These are phyloP conservation scores for Tauraco hartlaubi DNA, from an alignment of 2,797 vertebrate genomes.

Conservation along the genomic window DNA sequence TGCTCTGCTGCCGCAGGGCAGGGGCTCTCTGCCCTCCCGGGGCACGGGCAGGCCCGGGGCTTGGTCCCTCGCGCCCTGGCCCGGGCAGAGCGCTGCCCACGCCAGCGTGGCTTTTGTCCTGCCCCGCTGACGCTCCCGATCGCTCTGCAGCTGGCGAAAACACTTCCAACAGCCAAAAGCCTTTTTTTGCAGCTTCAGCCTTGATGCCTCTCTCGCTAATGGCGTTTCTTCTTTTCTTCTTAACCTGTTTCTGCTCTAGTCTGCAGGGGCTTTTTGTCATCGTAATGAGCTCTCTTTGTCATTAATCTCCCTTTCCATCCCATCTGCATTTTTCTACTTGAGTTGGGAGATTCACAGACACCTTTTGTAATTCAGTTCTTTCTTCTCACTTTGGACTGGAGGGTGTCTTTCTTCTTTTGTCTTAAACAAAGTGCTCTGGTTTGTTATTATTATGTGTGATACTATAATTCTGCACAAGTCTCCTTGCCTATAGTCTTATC, in stretches of 20 bases:
- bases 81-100: neutral
- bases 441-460: neutral
- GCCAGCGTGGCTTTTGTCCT: neutral
- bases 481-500: neutral
- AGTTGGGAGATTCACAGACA: neutral
- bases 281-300: constrained; percentile 26
- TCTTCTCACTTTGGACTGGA: neutral
- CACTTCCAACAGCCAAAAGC: neutral
- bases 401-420: neutral
- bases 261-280: constrained; percentile 28
- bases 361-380: neutral
- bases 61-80: accelerated
- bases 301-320: neutral
- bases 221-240: constrained; percentile 1
- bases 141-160: neutral
- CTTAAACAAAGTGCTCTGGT: neutral
- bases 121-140: neutral
- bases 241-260: constrained; percentile 3
- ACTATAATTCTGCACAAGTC: neutral
- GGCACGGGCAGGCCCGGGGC: neutral
- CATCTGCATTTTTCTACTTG: constrained; percentile 4
- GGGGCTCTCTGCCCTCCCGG: neutral
- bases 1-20: neutral
- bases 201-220: neutral
- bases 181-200: neutral